These are phyloP conservation scores for Serinus canaria DNA, from an alignment of 2,113 vertebrate genomes.

Conservation along the genomic window DNA sequence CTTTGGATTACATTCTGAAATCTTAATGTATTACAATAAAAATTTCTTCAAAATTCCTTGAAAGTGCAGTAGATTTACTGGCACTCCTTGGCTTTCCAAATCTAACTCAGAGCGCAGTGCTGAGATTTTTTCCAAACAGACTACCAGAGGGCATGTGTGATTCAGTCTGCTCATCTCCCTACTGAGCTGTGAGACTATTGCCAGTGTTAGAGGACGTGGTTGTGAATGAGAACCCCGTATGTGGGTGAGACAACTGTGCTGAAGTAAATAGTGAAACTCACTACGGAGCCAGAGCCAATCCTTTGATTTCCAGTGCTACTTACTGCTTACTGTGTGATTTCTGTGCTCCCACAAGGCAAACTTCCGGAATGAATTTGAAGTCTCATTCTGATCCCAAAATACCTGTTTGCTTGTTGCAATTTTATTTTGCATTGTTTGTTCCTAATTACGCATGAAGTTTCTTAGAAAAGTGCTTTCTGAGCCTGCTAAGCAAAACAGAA, in stretches of 20 bases:
- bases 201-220: not conserved
- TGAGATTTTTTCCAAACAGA: not conserved
- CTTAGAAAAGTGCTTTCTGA: not conserved
- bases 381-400: not conserved
- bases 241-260: constrained; percentile 23
- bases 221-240: not conserved
- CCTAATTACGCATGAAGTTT: not conserved
- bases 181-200: not conserved
- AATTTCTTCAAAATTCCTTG: not conserved
- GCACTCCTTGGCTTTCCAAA: not conserved
- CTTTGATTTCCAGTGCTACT: not conserved
- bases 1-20: not conserved
- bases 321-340: not conserved
- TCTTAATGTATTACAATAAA: not conserved
- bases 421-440: not conserved
- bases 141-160: not conserved
- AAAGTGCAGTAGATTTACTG: not conserved
- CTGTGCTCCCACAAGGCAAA: not conserved
- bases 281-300: not conserved
- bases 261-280: constrained; percentile 12
- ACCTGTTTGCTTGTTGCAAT: not conserved
- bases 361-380: not conserved
- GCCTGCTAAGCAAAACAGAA: not conserved
- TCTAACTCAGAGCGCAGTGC: not conserved
- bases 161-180: not conserved